Base-by-base conservation (phyloP, 1,140 invertebrate genomes). In the Rhagoletis zephyria region DNA sequence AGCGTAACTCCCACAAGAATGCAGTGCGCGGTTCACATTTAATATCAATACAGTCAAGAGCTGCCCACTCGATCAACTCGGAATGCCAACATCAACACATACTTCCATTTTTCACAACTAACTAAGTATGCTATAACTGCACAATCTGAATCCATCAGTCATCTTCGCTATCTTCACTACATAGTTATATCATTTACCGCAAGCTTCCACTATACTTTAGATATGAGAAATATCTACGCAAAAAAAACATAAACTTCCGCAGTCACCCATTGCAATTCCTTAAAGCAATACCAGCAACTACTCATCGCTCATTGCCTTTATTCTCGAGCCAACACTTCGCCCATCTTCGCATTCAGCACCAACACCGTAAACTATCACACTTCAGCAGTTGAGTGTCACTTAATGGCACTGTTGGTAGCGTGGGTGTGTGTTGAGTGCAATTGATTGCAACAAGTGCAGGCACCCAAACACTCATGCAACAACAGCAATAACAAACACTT, bases 391-490 rank as follows among this genome's bases (percentile, higher is more conserved):
- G 48, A 81, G 74, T 81, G 74, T 81, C 74, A 81, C 74, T 81
- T 42, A 81, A 81, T 56, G 48, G 12, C 74, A 81, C 48, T 81
- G 48, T 51, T 19, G 74, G 5, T 56, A 4, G 14, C 3, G 67
- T 65, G 64, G 64, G 48, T 81, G 48, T 81, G 74, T 81, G 30
- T 81, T 12, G 56, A 56, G 74, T 81, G 19, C 74, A 81, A 19
- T 81, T 81, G 74, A 81, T 81, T 81, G 74, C 74, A 81, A 81
- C 74, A 81, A 81, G 74, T 81, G 74, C 45, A 56, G 16, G 74
- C 74, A 81, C 56, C 51, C 51, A 56, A 56, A 56, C 10, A 56
- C 5, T 7, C 51, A 56, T 10, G 10, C 51, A 81, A 30, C 74
- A 81, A 56, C 51, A 81, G 42, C 74, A 81, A 81, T n/a, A 81